Evolutionary conservation across 2,888 invertebrate species (phyloP), one percentile per base, ranked within the genome.

Genomic region (Orthonevra nobilis): DNA sequence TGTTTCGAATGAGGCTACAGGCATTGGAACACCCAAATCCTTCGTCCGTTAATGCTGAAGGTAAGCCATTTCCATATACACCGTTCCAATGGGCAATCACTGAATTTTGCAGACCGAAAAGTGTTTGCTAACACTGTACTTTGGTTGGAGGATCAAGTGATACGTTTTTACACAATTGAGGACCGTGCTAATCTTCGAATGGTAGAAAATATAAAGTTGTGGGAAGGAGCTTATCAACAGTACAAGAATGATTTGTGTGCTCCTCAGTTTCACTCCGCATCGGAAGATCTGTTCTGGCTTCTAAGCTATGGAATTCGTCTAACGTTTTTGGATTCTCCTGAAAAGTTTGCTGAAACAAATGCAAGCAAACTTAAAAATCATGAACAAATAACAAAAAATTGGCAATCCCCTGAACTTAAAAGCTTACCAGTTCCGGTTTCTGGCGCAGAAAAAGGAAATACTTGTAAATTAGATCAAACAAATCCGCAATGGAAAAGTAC

Each of bases 111-210:
- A 97, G 97, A 97, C 90, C 92, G 93, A 82, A 92, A 91, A 79
- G 93, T 94, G 84, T 94, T 96, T 85, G 92, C 95, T 50, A 94
- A 93, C 85, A 90, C 96, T 17, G 91, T 97, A 15, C 89, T 95
- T 0, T 98, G 98, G 98, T 87, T 98, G 60, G 98, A 98, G 89
- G 96, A 97, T 86, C 96, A 97, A 87, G 96, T 96, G 89, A 96
- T 98, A 82, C 92, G 97, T 7, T 93, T 94, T 82, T 96, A 96
- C 83, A 93, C 93, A 85, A 94, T 96, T 64, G 95, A 96, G 85
- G 95, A 96, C 81, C 90, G 96, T 7, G 92, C 91, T 81, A 91
- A 90, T 0, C 87, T 98, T n/a, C 91, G 95, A 38, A 92, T 94
- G 82, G 91, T 94, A 1, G 90, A 91, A 2, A 90, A 90, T 30